Evolutionary conservation across 2,113 vertebrate genomes (phyloP), one percentile per base, ranked within the genome.

Genomic region (Crotalus viridis): DNA sequence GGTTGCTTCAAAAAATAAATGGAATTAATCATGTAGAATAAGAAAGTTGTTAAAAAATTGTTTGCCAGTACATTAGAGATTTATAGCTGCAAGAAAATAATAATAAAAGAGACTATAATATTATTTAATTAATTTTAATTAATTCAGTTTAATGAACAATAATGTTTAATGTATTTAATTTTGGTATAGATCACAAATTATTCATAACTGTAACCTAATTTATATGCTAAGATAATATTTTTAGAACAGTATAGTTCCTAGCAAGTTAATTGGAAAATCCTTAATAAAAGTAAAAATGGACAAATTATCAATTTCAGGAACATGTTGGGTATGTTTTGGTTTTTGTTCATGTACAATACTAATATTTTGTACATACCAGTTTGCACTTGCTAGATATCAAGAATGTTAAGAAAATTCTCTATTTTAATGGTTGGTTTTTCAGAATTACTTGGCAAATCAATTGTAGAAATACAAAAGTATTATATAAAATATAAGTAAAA

Each of bases 1-100:
- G 5, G 21, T 93, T 96, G 90, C 90, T 94, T 94, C 90, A 26
- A 92, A 94, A 81, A 85, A 52, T 9, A 7, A 1, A 48, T 87
- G 48, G 52, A 92, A 1, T 86, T n/a, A 91, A 90, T 91, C 59
- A 86, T 89, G 64, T 12, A 56, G 21, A 87, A 43, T 28, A 88
- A 39, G 33, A 51, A 81, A 85, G 48, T 85, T 54, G 19, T 6
- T 90, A 21, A 93, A 85, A 48, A 86, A 48, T 51, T 46, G 22
- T 8, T 90, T 61, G 39, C 43, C 21, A 88, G 33, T 54, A 22
- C 13, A 54, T 88, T 54, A 69, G n/a, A 22, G 10, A 33, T 59
- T 12, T 9, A 52, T 33, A 52, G 22, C 43, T 91, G 33, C 43
- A n/a, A 39, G 12, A 26, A 91, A 64, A 33, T 81, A 81, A 33